Percentiles rank a stretch among this genome's conserved stretches.
These are phyloP conservation scores for Nyctibius grandis DNA, from an alignment of 2,797 vertebrate genomes.

Conservation along the genomic window DNA sequence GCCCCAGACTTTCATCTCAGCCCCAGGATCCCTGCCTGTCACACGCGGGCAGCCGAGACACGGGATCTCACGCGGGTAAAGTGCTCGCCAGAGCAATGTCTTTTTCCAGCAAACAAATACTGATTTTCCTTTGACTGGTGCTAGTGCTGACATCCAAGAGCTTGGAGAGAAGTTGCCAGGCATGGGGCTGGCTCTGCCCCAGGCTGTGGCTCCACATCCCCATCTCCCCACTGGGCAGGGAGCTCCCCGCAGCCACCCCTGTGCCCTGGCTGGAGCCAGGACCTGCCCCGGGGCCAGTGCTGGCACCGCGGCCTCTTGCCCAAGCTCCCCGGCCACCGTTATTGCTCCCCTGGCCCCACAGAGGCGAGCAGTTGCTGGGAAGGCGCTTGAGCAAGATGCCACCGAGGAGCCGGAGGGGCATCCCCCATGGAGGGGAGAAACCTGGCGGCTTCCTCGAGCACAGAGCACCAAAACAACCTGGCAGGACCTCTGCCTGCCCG, in stretches of 20 bases:
- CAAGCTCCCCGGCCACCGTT: neutral
- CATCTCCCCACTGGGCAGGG: neutral
- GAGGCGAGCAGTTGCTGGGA: neutral
- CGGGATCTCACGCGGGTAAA: neutral
- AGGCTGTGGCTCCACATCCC: neutral
- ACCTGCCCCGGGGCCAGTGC: neutral
- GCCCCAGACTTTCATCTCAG: neutral
- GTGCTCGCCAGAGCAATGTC: neutral
- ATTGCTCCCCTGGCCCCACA: neutral
- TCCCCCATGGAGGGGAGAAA: neutral
- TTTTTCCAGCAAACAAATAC: neutral
- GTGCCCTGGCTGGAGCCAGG: neutral
- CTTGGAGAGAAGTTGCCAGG: neutral
- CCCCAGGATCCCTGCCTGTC: neutral
- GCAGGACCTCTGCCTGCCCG: neutral
- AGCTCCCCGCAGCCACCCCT: neutral
- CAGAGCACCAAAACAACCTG: neutral
- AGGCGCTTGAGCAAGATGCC: constrained; percentile 33
- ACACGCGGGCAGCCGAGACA: rapidly evolving
- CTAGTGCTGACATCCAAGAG: neutral
- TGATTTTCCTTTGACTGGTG: neutral
- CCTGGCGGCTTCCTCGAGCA: neutral
- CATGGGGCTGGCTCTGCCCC: neutral
- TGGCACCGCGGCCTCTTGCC: neutral
- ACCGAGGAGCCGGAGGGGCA: neutral